Conservation (phyloP, 2,888 invertebrate species). For the Agriopis leucophaearia region DNA sequence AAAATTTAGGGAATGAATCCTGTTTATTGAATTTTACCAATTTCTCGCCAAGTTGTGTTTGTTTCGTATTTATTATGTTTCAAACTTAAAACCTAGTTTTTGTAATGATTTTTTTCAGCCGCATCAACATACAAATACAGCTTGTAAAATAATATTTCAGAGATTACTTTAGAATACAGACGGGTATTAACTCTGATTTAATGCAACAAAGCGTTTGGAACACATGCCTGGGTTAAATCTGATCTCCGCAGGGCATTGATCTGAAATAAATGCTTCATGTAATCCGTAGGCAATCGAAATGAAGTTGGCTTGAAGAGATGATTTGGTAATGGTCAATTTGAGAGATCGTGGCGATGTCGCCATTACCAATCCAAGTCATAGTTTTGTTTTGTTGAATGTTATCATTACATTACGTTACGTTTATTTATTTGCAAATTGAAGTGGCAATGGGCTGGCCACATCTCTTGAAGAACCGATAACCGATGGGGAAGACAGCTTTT, state of each 20-base stretch:
- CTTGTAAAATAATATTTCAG: conserved; percentile 10
- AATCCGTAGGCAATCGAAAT: conserved; percentile 53
- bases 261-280: conserved; percentile 77
- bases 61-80: not conserved
- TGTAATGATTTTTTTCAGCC: not conserved
- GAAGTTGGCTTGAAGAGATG: not conserved
- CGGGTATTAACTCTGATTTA: conserved; percentile 32
- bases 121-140: not conserved
- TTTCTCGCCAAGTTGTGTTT: too few species aligned
- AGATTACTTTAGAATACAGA: conserved; percentile 17
- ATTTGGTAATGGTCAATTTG: not conserved
- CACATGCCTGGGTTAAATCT: conserved; percentile 25
- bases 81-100: not conserved
- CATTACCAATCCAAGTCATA: too few species aligned
- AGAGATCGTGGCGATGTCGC: too few species aligned
- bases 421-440: too few species aligned
- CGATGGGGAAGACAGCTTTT: too few species aligned
- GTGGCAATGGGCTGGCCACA: too few species aligned
- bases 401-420: too few species aligned
- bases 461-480: too few species aligned
- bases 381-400: too few species aligned
- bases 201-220: conserved; percentile 26
- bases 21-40: too few species aligned
- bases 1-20: too few species aligned
- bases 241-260: conserved; percentile 49